phyloP scores from a whole-genome alignment of 2,797 vertebrate species.

The Gymnodraco acuticeps region DNA sequence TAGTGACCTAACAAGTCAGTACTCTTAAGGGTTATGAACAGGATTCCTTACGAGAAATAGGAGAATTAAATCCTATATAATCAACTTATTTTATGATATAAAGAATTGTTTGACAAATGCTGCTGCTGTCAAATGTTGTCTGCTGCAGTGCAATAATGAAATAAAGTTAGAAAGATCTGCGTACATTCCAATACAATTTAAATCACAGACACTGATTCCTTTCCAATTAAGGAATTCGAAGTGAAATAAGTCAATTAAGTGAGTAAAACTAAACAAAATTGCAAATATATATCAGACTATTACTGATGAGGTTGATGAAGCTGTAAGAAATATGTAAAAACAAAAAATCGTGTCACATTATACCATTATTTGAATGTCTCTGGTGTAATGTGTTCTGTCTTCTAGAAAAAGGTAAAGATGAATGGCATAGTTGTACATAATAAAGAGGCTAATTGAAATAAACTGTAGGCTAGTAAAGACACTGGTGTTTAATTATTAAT shows the following conservation, averaged over 20 bases:
- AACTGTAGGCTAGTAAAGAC: no score
- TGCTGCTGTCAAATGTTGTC: not conserved
- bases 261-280: not conserved
- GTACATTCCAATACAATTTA: not conserved
- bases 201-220: not conserved
- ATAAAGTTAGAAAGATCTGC: not conserved
- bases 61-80: not conserved
- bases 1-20: not conserved
- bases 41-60: not conserved
- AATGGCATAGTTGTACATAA: not conserved
- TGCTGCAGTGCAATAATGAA: not conserved
- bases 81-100: not conserved
- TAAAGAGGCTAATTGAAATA: not conserved
- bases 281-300: not conserved
- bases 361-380: no score
- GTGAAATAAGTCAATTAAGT: no score
- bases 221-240: not conserved
- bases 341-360: not conserved
- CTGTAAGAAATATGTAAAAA: no score
- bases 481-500: not conserved
- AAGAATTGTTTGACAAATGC: not conserved
- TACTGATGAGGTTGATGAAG: not conserved
- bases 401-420: not conserved
- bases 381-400: no score
- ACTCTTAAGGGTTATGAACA: not conserved